Conservation (phyloP, 2,113 vertebrate species). For the Scalopus aquaticus region DNA sequence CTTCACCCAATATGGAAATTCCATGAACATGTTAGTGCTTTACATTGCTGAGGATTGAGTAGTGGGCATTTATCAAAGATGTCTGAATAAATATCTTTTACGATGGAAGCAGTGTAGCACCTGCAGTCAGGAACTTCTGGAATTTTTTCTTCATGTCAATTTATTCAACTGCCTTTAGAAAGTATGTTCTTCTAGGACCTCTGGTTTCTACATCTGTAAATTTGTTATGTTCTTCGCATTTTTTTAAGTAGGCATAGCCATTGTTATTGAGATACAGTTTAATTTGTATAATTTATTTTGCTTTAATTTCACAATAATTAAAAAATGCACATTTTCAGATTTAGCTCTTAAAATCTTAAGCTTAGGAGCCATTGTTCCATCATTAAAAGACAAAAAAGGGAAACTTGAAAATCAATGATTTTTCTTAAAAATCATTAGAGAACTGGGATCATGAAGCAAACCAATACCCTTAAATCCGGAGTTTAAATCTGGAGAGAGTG, state of each 20-base stretch:
- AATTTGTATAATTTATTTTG: background rate
- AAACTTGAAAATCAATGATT: no score
- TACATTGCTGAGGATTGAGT: background rate
- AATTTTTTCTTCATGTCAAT: background rate
- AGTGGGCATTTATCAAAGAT: background rate
- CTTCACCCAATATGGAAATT: background rate
- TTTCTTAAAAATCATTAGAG: no score
- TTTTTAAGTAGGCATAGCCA: background rate
- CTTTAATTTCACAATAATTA: slow-evolving; percentile 19
- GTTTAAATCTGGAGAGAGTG: no score
- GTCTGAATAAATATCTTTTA: background rate
- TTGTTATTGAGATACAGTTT: background rate
- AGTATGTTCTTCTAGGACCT: background rate
- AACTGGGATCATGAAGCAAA: no score
- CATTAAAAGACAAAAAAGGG: no score
- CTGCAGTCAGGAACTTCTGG: background rate
- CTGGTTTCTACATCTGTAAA: background rate
- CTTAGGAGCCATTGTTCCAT: no score
- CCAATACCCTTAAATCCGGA: no score
- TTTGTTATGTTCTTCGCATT: background rate
- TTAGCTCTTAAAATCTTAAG: no score
- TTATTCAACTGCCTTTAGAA: background rate
- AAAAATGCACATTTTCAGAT: background rate
- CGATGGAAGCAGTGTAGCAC: background rate
- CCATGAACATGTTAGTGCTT: background rate